These are phyloP conservation scores for Micromesistius poutassou DNA, from an alignment of 2,797 vertebrate species.

Conservation along the genomic window DNA sequence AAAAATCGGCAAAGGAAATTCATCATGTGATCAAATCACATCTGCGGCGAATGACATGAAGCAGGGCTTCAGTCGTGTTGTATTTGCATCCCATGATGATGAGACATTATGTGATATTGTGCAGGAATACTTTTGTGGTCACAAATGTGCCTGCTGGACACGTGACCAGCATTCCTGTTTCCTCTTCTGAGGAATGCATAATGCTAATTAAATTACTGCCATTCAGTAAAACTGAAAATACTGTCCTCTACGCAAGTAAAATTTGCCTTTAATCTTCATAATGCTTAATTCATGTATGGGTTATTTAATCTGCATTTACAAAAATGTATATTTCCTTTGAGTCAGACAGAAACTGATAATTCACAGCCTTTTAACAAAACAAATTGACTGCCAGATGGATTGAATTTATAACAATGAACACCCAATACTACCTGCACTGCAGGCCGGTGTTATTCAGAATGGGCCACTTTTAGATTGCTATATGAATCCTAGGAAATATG, in stretches of 20 bases:
- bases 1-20: neutral
- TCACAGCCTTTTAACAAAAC: neutral
- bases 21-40: too few species aligned
- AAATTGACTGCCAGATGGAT: too few species aligned
- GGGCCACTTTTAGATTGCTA: neutral
- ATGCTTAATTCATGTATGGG: neutral
- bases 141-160: neutral
- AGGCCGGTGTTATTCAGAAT: neutral
- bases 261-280: neutral
- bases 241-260: neutral
- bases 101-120: neutral
- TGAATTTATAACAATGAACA: neutral
- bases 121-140: neutral
- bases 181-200: neutral
- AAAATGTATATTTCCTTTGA: neutral
- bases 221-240: neutral
- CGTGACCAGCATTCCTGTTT: neutral
- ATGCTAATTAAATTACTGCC: neutral
- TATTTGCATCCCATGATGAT: neutral
- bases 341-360: neutral
- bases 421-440: neutral
- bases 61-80: neutral
- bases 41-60: neutral
- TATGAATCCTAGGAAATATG: neutral
- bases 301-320: neutral